Evolutionary conservation across 2,113 vertebrate genomes (phyloP), one percentile per base, ranked within the genome.

Genomic region (Microtus ochrogaster): DNA sequence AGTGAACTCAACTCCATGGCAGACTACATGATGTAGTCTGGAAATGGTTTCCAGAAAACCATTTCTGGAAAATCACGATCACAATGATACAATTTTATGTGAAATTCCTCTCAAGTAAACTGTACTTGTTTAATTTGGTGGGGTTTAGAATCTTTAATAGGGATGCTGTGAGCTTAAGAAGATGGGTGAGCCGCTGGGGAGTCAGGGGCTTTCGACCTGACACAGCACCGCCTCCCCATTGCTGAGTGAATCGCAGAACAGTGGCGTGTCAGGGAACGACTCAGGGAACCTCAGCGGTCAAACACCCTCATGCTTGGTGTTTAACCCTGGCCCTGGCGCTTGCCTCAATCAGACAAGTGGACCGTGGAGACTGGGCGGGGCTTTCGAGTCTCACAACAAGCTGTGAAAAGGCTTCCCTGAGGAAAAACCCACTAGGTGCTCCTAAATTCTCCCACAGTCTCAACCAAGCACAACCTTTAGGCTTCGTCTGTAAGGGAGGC

Each of bases 401-500:
- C 4, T 14, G 44, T 63, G 6, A 90, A 72, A 84, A 79, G 76
- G 88, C 22, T 72, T 85, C 66, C 77, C 0, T 7, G 81, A 72
- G 49, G 11, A 82, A 11, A 11, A 41, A 90, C 90, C 78, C 72
- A 1, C 0, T 39, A 36, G 93, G 92, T 76, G 52, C 76, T 72
- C 87, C 19, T 65, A 44, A 82, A 88, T 93, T 86, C 65, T 22
- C 81, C 77, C 91, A 58, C 72, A 89, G 72, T 39, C 77, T 89
- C 2, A 55, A 90, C 68, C 49, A 0, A 4, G 73, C 74, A 77
- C 7, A 70, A 92, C 70, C 47, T 86, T 65, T 6, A 68, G 77
- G 92, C 28, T n/a, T 68, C 30, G n/a, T 92, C 58, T 94, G 88
- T 39, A 84, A 83, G 90, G 22, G 90, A 96, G 52, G 90, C 28